Evolutionary conservation across 1,140 invertebrate species (phyloP), one percentile per base, ranked within the genome.

Genomic region (Anadara kagoshimensis): DNA sequence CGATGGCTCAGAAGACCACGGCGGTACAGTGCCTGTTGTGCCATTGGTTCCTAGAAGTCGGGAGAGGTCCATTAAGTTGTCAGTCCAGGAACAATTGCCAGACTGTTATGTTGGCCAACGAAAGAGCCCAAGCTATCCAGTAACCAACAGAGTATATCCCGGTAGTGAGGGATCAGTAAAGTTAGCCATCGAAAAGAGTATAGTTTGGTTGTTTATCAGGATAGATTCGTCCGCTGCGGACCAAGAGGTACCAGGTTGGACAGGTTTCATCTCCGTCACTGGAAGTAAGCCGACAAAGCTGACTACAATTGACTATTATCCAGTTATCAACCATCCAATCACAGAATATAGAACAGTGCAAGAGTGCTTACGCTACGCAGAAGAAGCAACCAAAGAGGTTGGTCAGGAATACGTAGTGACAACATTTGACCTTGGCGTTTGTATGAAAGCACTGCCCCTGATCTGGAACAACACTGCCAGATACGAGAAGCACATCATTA

Each of bases 381-480:
- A 79, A 69, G 54, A 75, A 56, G 73, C 70, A 12, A 47, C 68
- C 24, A 51, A 49, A 51, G 58, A 78, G 49, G 69, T 82, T 69
- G 71, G 62, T 26, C 76, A 76, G 53, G 36, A 65, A 14, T 80
- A 78, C 49, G 74, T 69, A 7, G 24, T 76, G 14, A 72, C 71
- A 49, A 78, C 78, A 24, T 80, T 76, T 70, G 80, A 77, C 59
- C 54, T 78, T 18, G 76, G 78, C 5, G 76, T 76, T 16, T 82
- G 78, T 67, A 76, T 78, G 74, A 80, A 80, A 64, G 78, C 78
- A 11, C 68, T 67, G 36, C 77, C 77, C 1, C 16, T 83, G n/a
- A 29, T 78, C 45, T 76, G 73, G 79, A 78, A 76, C 36, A n/a
- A 66, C 18, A 62, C 72, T 29, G 18, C 49, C 0, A 68, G 26